Percentiles rank a stretch among this genome's conserved stretches.
These are phyloP conservation scores for Drosophila aldrichi DNA, from an alignment of 2,888 invertebrate species.

Conservation along the genomic window DNA sequence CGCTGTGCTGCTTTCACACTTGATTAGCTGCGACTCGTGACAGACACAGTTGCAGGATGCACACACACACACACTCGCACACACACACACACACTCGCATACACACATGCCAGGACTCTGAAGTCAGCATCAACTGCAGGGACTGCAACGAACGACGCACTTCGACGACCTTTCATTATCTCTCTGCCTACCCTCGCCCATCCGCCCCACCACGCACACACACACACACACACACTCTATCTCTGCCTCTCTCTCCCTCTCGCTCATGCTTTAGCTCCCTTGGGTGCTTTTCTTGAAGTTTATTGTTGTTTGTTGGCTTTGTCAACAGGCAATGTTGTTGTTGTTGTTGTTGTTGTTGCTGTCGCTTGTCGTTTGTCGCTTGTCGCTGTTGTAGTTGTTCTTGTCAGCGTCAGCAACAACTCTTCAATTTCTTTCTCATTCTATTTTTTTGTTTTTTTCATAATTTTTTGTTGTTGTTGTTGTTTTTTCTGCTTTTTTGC, in stretches of 20 bases:
- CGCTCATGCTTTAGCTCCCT: constrained; percentile 23
- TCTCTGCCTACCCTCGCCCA: constrained; percentile 7
- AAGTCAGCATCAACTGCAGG: constrained; percentile 39
- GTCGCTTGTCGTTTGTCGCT: constrained; percentile 13
- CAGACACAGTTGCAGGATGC: not conserved
- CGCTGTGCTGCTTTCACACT: constrained; percentile 49
- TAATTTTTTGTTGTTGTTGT: constrained; percentile 11
- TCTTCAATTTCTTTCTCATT: constrained; percentile 48
- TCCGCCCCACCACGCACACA: too few species aligned
- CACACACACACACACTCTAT: too few species aligned
- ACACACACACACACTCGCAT: constrained; percentile 6
- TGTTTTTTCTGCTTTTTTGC: constrained; percentile 51
- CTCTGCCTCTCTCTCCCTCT: not conserved
- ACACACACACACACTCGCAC: constrained; percentile 4
- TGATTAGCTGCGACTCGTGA: constrained; percentile 56
- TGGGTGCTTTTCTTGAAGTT: constrained; percentile 54
- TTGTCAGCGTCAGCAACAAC: constrained; percentile 46
- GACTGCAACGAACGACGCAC: constrained; percentile 72
- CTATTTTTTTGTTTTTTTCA: constrained; percentile 1
- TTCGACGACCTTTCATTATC: constrained; percentile 82
- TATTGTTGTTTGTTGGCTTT: constrained; percentile 67
- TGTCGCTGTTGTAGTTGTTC: constrained; percentile 30
- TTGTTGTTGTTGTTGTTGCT: constrained; percentile 16
- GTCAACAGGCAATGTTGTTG: constrained; percentile 53
- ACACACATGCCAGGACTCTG: constrained; percentile 8